A percentile compares a stretch with the other conserved stretches of the same genome.
These are phyloP conservation scores for Manis crassicaudata DNA, from an alignment of 2,797 vertebrate species.

Conservation along the genomic window DNA sequence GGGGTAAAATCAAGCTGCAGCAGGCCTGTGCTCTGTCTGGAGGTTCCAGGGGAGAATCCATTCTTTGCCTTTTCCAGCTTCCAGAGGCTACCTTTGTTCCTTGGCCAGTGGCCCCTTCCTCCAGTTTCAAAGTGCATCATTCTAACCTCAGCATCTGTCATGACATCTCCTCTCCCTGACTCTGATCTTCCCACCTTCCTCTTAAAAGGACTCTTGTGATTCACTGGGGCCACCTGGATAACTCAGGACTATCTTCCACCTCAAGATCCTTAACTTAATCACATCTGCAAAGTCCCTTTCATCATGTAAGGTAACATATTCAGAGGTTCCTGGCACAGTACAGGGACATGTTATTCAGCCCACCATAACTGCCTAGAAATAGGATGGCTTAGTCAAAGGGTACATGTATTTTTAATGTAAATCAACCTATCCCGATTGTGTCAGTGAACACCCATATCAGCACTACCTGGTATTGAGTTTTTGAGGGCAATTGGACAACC, in stretches of 20 bases:
- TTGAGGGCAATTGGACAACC: background rate
- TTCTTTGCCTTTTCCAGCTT: background rate
- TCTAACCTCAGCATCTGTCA: background rate
- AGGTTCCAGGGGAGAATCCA: background rate
- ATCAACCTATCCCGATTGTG: background rate
- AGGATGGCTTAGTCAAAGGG: background rate
- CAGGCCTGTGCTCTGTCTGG: background rate
- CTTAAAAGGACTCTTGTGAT: background rate
- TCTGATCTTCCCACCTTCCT: background rate
- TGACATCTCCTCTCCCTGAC: background rate
- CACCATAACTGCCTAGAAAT: background rate
- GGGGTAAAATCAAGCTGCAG: background rate
- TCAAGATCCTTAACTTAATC: background rate
- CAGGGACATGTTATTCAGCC: background rate
- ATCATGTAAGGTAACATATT: background rate
- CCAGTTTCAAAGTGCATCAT: background rate
- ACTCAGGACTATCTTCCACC: background rate
- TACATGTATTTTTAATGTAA: background rate
- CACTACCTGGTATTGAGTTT: background rate
- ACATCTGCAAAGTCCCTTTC: background rate
- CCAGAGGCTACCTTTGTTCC: background rate
- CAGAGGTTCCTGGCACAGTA: background rate
- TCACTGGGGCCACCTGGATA: background rate
- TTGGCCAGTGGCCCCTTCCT: background rate
- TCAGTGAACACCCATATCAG: background rate